phyloP scores from a whole-genome alignment of 2,888 invertebrate species.

The Hemaris fuciformis region DNA sequence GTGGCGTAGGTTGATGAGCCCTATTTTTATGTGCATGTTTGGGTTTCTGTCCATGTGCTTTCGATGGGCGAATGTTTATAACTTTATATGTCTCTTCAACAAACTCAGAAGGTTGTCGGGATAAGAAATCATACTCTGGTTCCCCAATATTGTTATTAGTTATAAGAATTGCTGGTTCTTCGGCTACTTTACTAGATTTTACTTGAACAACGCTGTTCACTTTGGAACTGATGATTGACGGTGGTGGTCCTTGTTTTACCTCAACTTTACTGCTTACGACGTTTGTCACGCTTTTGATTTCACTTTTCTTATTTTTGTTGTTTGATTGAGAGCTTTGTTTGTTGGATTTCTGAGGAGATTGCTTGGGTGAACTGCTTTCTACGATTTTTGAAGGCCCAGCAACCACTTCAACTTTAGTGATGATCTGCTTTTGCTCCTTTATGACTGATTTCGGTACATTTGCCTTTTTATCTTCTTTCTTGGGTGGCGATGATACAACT shows the following conservation, averaged over 20 bases:
- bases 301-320: constrained; percentile 58
- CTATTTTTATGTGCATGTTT: constrained; percentile 70
- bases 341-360: constrained; percentile 46
- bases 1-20: constrained; percentile 63
- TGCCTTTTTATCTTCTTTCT: constrained; percentile 69
- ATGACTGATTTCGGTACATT: constrained; percentile 70
- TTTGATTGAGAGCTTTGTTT: constrained; percentile 50
- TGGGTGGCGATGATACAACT: constrained; percentile 63
- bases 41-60: constrained; percentile 72
- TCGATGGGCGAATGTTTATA: constrained; percentile 88
- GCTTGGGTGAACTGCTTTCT: constrained; percentile 58
- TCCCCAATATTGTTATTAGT: constrained; percentile 88
- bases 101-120: constrained; percentile 91
- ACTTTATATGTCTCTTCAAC: constrained; percentile 93
- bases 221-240: constrained; percentile 59
- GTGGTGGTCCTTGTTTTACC: constrained; percentile 67
- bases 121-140: constrained; percentile 92
- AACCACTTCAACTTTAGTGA: constrained; percentile 81
- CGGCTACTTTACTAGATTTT: constrained; percentile 64
- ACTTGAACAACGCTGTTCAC: constrained; percentile 82
- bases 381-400: constrained; percentile 75
- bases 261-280: constrained; percentile 74
- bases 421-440: constrained; percentile 72
- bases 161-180: constrained; percentile 82
- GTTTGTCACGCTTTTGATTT: constrained; percentile 64